phyloP scores from a whole-genome alignment of 1,140 invertebrate species.

The Caenorhabditis remanei region DNA sequence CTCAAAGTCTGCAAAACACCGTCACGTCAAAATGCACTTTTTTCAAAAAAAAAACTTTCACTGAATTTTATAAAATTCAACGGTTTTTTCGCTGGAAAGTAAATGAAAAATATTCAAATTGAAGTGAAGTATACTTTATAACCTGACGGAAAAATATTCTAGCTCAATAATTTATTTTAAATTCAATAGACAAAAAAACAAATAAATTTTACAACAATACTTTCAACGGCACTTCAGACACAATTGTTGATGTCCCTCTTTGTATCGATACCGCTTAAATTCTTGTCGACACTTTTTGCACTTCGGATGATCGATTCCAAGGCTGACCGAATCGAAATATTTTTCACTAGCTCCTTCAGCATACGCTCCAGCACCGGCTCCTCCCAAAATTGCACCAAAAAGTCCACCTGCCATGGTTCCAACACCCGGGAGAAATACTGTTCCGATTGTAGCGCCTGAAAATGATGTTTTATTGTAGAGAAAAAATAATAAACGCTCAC shows the following conservation, averaged over 20 bases:
- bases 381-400: neutral
- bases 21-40: too few relatives aligned
- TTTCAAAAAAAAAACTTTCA: too few relatives aligned
- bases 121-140: too few relatives aligned
- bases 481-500: too few relatives aligned
- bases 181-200: too few relatives aligned
- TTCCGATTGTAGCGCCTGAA: neutral
- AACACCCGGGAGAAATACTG: neutral
- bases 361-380: neutral
- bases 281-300: neutral
- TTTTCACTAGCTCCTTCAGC: neutral
- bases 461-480: neutral
- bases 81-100: too few relatives aligned
- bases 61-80: too few relatives aligned
- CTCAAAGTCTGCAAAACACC: too few relatives aligned
- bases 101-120: too few relatives aligned
- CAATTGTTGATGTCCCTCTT: neutral
- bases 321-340: neutral
- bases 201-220: too few relatives aligned
- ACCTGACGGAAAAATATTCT: neutral
- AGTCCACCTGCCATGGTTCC: neutral
- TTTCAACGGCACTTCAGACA: neutral
- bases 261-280: neutral
- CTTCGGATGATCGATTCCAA: neutral
- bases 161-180: too few relatives aligned